Evolutionary conservation across 2,888 invertebrate species (phyloP).

Genomic region (Sthenelais limicola): DNA sequence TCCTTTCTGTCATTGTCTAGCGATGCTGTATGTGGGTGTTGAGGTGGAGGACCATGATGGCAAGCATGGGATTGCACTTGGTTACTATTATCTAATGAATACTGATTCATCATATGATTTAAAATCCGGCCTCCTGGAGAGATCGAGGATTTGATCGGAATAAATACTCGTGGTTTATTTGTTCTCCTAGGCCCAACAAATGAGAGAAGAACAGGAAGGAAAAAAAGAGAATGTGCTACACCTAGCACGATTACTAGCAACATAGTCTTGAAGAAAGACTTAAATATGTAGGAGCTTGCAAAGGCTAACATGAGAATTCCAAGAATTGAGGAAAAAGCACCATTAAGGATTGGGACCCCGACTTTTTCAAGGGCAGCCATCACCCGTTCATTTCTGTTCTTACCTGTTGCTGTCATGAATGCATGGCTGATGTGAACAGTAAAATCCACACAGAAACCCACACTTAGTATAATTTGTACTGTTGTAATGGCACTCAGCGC

Average conservation of each 20-base stretch:
- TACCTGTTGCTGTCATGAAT: constrained; percentile 50
- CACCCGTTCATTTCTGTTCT: constrained; percentile 51
- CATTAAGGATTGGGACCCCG: constrained; percentile 53
- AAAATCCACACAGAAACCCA: constrained; percentile 62
- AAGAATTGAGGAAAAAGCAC: constrained; percentile 76
- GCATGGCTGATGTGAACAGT: constrained; percentile 54
- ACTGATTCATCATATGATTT: constrained; percentile 17
- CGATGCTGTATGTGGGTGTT: too few relatives aligned
- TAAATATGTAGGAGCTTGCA: constrained; percentile 93
- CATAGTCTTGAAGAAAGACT: constrained; percentile 97
- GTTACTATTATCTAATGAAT: not conserved
- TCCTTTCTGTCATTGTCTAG: too few relatives aligned
- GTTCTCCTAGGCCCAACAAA: constrained; percentile 52
- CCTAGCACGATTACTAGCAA: constrained; percentile 95
- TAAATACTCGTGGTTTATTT: constrained; percentile 48
- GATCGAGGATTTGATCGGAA: constrained; percentile 32
- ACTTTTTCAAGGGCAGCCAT: constrained; percentile 48
- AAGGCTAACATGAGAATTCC: constrained; percentile 89
- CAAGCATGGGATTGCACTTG: not conserved
- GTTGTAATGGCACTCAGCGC: constrained; percentile 61
- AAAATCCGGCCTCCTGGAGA: constrained; percentile 2
- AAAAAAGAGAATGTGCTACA: constrained; percentile 91
- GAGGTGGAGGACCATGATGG: not conserved
- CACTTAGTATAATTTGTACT: constrained; percentile 62
- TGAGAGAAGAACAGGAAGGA: constrained; percentile 79